Evolutionary conservation across 2,888 invertebrate genomes (phyloP).

Genomic region (Euzophera pinguis): DNA sequence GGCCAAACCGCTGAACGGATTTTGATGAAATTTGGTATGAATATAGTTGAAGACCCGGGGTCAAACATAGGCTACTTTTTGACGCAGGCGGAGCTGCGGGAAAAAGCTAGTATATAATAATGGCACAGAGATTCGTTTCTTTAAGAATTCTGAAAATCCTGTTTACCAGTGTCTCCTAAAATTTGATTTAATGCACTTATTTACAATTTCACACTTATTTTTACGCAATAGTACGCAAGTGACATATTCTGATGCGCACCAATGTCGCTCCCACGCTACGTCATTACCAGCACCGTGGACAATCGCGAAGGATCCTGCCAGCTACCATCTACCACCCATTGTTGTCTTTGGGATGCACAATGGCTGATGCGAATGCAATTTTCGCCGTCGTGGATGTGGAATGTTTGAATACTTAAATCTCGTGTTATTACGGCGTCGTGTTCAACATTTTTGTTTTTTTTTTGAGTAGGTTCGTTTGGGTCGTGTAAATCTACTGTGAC

Average conservation of each 20-base stretch:
- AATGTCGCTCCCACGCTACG: constrained; percentile 68
- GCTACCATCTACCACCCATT: constrained; percentile 30
- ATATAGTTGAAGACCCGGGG: too few species aligned
- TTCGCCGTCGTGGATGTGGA: constrained; percentile 2
- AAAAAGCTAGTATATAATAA: too few species aligned
- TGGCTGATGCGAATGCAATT: constrained; percentile 11
- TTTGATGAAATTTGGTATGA: too few species aligned
- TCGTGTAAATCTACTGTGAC: too few species aligned
- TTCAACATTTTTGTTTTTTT: background rate
- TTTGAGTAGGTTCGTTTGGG: background rate
- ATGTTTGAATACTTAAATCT: constrained; percentile 4
- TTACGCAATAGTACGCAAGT: constrained; percentile 3
- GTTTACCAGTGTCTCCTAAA: too few species aligned
- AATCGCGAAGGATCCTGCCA: constrained; percentile 36
- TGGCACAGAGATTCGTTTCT: too few species aligned
- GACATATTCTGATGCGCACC: constrained; percentile 27
- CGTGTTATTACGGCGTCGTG: background rate
- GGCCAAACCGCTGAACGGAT: too few species aligned
- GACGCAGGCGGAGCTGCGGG: too few species aligned
- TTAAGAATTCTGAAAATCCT: too few species aligned
- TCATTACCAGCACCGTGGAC: constrained; percentile 39
- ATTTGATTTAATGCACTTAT: too few species aligned
- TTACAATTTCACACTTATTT: background rate
- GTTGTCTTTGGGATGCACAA: constrained; percentile 23
- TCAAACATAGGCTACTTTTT: too few species aligned